Conservation (phyloP, 2,113 vertebrate species). For the Nothoprocta perdicaria region DNA sequence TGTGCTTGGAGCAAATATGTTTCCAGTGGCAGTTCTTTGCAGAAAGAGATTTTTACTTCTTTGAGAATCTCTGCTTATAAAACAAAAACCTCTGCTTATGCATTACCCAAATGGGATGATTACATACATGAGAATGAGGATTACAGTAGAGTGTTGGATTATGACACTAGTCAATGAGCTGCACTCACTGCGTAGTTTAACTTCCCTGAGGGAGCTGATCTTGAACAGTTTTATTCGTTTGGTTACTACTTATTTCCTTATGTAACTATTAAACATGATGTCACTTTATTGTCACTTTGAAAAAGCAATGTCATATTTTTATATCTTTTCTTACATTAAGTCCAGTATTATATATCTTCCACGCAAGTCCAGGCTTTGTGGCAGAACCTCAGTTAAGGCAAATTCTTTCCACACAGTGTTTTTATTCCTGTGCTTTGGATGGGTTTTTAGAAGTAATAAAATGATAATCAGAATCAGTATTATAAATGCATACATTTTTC, state of each 20-base stretch:
- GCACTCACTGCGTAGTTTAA: neutral
- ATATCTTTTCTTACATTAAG: neutral
- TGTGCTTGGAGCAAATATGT: neutral
- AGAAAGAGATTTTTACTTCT: neutral
- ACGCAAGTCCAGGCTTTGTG: neutral
- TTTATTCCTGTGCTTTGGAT: neutral
- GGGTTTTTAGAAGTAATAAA: neutral
- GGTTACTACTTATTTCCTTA: neutral
- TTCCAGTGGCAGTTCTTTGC: neutral
- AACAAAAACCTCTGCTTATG: neutral
- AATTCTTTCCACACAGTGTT: accelerated
- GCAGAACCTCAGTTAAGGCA: neutral
- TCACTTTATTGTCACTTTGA: neutral
- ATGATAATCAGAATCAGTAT: neutral
- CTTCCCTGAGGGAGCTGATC: neutral
- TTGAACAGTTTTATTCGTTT: neutral
- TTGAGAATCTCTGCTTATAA: neutral
- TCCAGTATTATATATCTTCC: neutral
- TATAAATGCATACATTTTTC: neutral
- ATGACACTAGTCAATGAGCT: neutral
- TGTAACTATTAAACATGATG: neutral
- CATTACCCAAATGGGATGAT: neutral
- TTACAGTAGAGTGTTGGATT: neutral
- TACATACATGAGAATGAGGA: neutral
- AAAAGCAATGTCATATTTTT: neutral